phyloP scores from a whole-genome alignment of 2,797 vertebrate species.

The Urosaurus nigricauda region DNA sequence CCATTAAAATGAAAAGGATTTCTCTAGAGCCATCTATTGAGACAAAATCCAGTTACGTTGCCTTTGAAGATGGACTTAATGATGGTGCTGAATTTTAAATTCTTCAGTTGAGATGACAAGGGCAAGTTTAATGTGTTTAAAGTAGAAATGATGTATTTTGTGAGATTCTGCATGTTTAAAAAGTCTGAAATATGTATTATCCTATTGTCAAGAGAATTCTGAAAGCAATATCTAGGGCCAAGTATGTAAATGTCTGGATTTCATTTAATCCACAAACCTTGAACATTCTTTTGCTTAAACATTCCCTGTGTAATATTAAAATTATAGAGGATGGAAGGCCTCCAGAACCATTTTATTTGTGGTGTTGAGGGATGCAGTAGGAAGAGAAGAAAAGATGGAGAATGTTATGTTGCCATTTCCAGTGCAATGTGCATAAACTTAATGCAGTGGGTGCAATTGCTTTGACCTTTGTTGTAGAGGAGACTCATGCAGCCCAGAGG shows the following conservation, averaged over 20 bases:
- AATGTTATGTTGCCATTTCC: neutral
- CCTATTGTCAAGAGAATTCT: constrained; percentile 2
- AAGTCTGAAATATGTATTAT: neutral
- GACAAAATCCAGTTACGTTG: constrained; percentile 50
- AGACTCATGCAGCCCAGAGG: neutral
- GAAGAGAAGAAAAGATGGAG: neutral
- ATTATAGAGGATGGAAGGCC: neutral
- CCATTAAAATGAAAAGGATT: constrained; percentile 37
- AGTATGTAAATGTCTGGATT: constrained; percentile 8
- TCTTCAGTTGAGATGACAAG: neutral
- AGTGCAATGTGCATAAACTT: neutral
- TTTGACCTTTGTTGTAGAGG: neutral
- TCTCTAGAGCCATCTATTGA: constrained; percentile 39
- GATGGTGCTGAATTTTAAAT: constrained; percentile 42
- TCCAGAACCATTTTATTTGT: neutral
- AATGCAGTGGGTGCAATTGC: neutral
- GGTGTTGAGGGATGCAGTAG: neutral
- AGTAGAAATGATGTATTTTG: constrained; percentile 26
- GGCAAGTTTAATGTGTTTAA: constrained; percentile 2
- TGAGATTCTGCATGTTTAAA: constrained; percentile 24
- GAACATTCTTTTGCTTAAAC: neutral
- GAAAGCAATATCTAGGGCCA: neutral
- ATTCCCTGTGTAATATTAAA: neutral
- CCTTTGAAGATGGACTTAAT: constrained; percentile 33
- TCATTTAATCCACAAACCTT: neutral